Base-by-base conservation (phyloP, 1,140 invertebrate species). In the Helicoverpa zea region DNA sequence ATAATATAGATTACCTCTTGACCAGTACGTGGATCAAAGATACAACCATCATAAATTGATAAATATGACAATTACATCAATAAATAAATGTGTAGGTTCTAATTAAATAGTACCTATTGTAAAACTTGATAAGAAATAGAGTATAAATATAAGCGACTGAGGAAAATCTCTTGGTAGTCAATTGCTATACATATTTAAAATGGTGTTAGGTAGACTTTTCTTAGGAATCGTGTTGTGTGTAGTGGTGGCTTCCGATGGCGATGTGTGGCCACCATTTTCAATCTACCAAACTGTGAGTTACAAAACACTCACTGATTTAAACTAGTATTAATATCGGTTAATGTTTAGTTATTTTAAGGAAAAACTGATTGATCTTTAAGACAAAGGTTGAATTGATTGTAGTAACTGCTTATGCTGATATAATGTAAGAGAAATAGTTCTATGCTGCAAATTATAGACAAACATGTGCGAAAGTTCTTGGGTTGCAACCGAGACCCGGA, bases 231-330 rank as follows among this genome's bases (percentile, higher is more conserved):
- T 64, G 3, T 14, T 63, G 29, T 64, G 30, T 16, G 63, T 47
- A 9, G 35, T 47, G 29, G 35, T 11, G 61, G 35, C n/a, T 0
- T 64, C 30, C 3, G 43, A 16, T 47, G 63, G 13, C 13, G 43
- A 16, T 47, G 63, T 43, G n/a, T 14, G 14, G 14, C 29, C 11
- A 43, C n/a, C 13, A 3, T 47, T 14, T 64, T 43, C 63, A 11
- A 14, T 64, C 3, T 64, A 64, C n/a, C 30, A 64, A 47, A 64
- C 63, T 64, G 63, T 64, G 10, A 64, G 63, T 64, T 2, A 30
- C 9, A n/a, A n/a, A n/a, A 0, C 23, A 23, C 23, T 23, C 23
- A 23, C 23, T 23, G 23, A 23, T 23, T 23, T 23, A 23, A 23
- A 23, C 23, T 23, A 23, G 23, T 23, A 0, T 23, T 23, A 23